Conservation (phyloP, 1,140 invertebrate genomes). For the Drosophila parabipectinata region DNA sequence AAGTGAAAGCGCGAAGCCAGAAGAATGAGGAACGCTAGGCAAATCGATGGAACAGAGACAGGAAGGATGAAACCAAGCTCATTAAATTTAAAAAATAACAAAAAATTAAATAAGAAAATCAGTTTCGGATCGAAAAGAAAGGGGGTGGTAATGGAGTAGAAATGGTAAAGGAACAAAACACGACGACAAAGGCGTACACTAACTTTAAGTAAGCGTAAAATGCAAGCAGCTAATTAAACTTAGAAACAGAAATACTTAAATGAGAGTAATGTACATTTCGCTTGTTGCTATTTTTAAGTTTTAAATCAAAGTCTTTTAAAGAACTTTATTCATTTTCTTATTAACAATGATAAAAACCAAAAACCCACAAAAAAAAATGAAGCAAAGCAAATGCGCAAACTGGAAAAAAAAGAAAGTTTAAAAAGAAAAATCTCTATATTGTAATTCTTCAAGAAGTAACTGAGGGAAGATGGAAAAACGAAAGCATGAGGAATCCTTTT, state of each 20-base stretch:
- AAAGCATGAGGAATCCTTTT: constrained; percentile 53
- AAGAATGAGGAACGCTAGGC: constrained; percentile 35
- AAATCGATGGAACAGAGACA: constrained; percentile 37
- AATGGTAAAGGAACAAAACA: constrained; percentile 46
- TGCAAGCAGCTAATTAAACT: constrained; percentile 51
- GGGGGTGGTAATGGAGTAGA: constrained; percentile 8
- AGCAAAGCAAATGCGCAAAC: constrained; percentile 51
- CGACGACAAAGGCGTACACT: constrained; percentile 56
- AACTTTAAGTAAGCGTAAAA: constrained; percentile 59
- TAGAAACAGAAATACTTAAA: constrained; percentile 52
- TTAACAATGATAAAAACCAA: constrained; percentile 64
- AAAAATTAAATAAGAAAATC: constrained; percentile 23
- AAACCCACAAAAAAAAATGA: constrained; percentile 40
- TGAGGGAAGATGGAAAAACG: constrained; percentile 29
- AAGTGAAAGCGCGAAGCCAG: constrained; percentile 30
- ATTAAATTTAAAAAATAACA: constrained; percentile 65
- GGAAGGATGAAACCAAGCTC: constrained; percentile 59
- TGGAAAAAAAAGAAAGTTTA: constrained; percentile 37
- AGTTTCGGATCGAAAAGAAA: constrained; percentile 35
- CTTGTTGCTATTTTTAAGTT: constrained; percentile 83
- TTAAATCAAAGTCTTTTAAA: constrained; percentile 83
- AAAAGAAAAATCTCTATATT: constrained; percentile 45
- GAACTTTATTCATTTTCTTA: constrained; percentile 76
- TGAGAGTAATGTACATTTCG: constrained; percentile 77
- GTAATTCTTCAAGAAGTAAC: constrained; percentile 54